phyloP scores from a whole-genome alignment of 2,888 invertebrate genomes.

The Agonopterix heracliana region DNA sequence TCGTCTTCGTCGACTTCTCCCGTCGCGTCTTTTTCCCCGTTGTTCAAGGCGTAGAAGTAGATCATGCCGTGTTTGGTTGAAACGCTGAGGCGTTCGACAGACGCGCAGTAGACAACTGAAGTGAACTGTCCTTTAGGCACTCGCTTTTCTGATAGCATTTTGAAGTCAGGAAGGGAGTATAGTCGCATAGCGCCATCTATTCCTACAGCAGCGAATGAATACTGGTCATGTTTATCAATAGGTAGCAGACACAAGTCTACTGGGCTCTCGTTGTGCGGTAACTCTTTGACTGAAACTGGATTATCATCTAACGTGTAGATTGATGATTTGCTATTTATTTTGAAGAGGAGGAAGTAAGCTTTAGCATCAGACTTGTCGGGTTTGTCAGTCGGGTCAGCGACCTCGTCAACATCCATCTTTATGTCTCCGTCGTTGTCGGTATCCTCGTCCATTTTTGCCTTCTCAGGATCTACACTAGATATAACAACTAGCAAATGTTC shows the following conservation, averaged over 20 bases:
- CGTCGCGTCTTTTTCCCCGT: slow-evolving; percentile 81
- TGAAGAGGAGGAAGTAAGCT: slow-evolving; percentile 57
- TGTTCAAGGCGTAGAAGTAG: slow-evolving; percentile 87
- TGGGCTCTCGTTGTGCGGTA: slow-evolving; percentile 80
- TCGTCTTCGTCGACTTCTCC: slow-evolving; percentile 85
- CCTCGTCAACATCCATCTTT: slow-evolving; percentile 66
- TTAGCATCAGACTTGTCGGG: slow-evolving; percentile 41
- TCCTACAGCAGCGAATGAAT: slow-evolving; percentile 84
- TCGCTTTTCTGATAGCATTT: slow-evolving; percentile 80
- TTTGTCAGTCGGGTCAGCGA: slow-evolving; percentile 38
- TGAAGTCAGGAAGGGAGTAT: slow-evolving; percentile 82
- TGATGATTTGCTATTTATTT: slow-evolving; percentile 54
- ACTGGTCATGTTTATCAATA: slow-evolving; percentile 58
- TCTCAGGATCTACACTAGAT: slow-evolving; percentile 52
- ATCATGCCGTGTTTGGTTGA: slow-evolving; percentile 88
- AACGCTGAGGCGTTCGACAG: slow-evolving; percentile 90
- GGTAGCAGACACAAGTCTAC: slow-evolving; percentile 83
- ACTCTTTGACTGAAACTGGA: slow-evolving; percentile 77
- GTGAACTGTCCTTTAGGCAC: slow-evolving; percentile 84
- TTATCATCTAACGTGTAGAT: slow-evolving; percentile 70
- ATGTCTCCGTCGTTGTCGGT: slow-evolving; percentile 52
- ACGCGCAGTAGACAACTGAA: slow-evolving; percentile 90
- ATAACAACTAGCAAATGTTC: slow-evolving; percentile 80
- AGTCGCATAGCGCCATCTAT: slow-evolving; percentile 84
- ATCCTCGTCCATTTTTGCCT: slow-evolving; percentile 46